These are phyloP conservation scores for Drosophila pegasa DNA, from an alignment of 2,888 invertebrate genomes.

Conservation along the genomic window DNA sequence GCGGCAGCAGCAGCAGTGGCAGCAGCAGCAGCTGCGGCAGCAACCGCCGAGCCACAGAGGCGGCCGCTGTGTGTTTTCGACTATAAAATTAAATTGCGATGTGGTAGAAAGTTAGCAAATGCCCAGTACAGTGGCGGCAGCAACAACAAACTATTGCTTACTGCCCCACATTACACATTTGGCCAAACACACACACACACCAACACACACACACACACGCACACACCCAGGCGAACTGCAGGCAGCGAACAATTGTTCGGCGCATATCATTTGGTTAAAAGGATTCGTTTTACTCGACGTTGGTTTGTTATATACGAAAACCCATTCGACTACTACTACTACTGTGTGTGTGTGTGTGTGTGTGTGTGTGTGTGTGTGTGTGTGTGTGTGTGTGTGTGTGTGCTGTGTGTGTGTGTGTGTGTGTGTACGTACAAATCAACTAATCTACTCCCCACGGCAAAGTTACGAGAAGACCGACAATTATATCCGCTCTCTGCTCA, in stretches of 20 bases:
- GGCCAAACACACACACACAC: slow-evolving; percentile 52
- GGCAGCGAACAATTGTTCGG: slow-evolving; percentile 76
- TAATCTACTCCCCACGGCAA: slow-evolving; percentile 81
- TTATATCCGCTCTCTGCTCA: slow-evolving; percentile 82
- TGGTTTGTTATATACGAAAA: slow-evolving; percentile 43
- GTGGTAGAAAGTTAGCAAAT: slow-evolving; percentile 76
- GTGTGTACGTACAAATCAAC: slow-evolving; percentile 72
- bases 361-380: slow-evolving; percentile 19
- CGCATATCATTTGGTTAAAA: slow-evolving; percentile 83
- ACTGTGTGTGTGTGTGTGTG: slow-evolving; percentile 16
- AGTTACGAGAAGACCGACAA: slow-evolving; percentile 82
- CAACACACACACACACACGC: slow-evolving; percentile 26
- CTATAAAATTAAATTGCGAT: slow-evolving; percentile 81
- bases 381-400: slow-evolving; percentile 30
- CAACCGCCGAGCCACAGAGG: slow-evolving; percentile 61
- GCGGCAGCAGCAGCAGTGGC: neutral
- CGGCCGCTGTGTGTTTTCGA: slow-evolving; percentile 78
- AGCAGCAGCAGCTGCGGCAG: slow-evolving; percentile 3
- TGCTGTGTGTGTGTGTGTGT: slow-evolving; percentile 24
- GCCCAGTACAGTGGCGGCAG: slow-evolving; percentile 58
- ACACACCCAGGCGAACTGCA: slow-evolving; percentile 43
- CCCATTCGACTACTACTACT: slow-evolving; percentile 30
- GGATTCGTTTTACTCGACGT: slow-evolving; percentile 75
- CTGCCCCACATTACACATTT: slow-evolving; percentile 76
- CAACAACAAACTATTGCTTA: slow-evolving; percentile 65